Percentiles rank a stretch among this genome's conserved stretches.
phyloP scores from a whole-genome alignment of 2,888 invertebrate genomes.

The Sialis lutaria region DNA sequence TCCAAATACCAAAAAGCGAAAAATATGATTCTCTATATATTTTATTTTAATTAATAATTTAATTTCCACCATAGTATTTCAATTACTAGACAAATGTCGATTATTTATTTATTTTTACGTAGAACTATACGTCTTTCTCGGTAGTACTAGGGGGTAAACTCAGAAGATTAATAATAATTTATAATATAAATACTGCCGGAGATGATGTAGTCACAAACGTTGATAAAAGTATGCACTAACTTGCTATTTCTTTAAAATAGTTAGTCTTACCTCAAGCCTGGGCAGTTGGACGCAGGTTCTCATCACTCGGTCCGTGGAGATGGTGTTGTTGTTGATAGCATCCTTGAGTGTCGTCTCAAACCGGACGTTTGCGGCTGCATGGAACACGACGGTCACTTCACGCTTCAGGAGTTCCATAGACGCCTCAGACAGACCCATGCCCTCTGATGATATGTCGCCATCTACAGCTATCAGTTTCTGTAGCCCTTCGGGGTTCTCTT shows the following conservation, averaged over 20 bases:
- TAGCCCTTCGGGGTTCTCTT: slow-evolving; percentile 34
- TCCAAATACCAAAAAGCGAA: too few species aligned
- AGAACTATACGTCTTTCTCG: too few species aligned
- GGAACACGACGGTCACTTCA: slow-evolving; percentile 39
- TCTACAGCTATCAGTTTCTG: slow-evolving; percentile 39
- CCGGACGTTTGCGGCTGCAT: slow-evolving; percentile 45
- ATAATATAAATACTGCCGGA: not conserved
- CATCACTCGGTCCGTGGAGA: slow-evolving; percentile 35
- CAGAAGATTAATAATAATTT: too few species aligned
- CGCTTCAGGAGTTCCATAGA: slow-evolving; percentile 25
- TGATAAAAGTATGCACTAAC: not conserved
- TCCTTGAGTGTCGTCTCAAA: slow-evolving; percentile 41
- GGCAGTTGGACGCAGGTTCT: slow-evolving; percentile 15
- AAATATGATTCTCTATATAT: too few species aligned
- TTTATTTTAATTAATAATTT: too few species aligned
- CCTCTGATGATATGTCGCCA: slow-evolving; percentile 24
- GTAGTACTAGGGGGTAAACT: too few species aligned
- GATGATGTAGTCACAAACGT: not conserved
- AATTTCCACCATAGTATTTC: too few species aligned
- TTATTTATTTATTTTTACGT: too few species aligned
- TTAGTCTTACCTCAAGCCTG: slow-evolving; percentile 10
- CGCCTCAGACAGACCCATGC: slow-evolving; percentile 21
- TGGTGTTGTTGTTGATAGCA: slow-evolving; percentile 39
- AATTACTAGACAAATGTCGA: too few species aligned
- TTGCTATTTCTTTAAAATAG: not conserved